Conservation (phyloP, 2,113 vertebrate genomes). For the Peromyscus polionotus region DNA sequence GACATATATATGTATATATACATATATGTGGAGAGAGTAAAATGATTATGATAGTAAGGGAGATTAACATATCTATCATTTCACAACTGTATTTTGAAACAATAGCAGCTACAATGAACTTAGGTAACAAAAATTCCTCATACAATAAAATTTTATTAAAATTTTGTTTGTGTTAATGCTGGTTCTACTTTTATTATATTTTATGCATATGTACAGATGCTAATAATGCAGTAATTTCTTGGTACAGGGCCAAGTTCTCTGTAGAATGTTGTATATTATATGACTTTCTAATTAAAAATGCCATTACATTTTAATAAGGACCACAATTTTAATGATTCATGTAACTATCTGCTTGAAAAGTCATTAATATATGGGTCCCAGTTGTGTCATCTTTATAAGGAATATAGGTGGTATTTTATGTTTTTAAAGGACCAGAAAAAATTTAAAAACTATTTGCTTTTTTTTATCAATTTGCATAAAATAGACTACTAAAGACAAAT, state of each 20-base stretch:
- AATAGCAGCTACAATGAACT: not conserved
- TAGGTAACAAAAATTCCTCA: not conserved
- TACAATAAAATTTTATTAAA: not conserved
- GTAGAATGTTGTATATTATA: conserved; percentile 16
- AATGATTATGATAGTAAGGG: not conserved
- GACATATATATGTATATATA: not conserved
- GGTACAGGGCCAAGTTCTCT: not conserved
- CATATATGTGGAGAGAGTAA: not conserved
- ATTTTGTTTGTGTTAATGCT: not conserved
- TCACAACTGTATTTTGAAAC: not conserved
- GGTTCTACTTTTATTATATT: not conserved
- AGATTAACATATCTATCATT: not conserved
- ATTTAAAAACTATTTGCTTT: not conserved
- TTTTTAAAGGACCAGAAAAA: not conserved
- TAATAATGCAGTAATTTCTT: not conserved
- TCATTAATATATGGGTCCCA: not conserved
- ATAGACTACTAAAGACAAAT: not conserved
- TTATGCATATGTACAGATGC: not conserved
- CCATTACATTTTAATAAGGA: not conserved
- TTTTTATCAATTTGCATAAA: not conserved
- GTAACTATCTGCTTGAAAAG: not conserved
- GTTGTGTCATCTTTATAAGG: not conserved
- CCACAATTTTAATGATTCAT: conserved; percentile 53
- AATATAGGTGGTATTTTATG: not conserved
- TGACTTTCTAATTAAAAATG: conserved; percentile 37